Conservation (phyloP, 2,113 vertebrate genomes). For the Lampris incognitus region DNA sequence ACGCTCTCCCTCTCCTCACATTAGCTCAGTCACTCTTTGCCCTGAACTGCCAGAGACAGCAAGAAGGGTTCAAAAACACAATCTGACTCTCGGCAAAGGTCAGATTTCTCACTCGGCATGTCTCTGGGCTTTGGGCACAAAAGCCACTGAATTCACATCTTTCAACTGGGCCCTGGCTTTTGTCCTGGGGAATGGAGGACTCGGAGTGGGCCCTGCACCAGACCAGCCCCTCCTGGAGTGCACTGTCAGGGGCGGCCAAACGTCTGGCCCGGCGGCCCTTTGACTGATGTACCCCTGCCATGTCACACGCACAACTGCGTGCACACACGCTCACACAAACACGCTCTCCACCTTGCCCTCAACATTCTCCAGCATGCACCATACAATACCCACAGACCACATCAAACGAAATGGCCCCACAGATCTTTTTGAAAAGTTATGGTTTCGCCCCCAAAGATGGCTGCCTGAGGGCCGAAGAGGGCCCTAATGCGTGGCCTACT, state of each 20-base stretch:
- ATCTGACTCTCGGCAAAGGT: constrained; percentile 75
- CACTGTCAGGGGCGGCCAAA: constrained; percentile 83
- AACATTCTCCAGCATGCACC: constrained; percentile 76
- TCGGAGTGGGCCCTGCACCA: constrained; percentile 80
- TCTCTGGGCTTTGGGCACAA: constrained; percentile 76
- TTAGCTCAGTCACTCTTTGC: constrained; percentile 70
- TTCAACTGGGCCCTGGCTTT: constrained; percentile 82
- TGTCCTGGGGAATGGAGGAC: constrained; percentile 79
- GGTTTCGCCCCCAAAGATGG: constrained; percentile 74
- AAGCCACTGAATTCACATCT: constrained; percentile 86
- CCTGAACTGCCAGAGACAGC: constrained; percentile 73
- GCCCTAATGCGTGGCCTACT: constrained; percentile 57
- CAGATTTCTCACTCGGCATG: constrained; percentile 80
- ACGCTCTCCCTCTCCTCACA: constrained; percentile 46
- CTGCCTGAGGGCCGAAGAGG: constrained; percentile 64
- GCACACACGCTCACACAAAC: constrained; percentile 63
- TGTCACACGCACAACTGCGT: constrained; percentile 74
- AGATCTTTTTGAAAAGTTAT: constrained; percentile 78
- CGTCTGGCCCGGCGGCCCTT: constrained; percentile 83
- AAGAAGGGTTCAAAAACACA: constrained; percentile 85
- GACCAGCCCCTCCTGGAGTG: constrained; percentile 84
- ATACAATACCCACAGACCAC: constrained; percentile 79
- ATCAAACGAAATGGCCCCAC: constrained; percentile 82
- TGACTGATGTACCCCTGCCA: constrained; percentile 85
- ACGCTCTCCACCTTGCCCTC: constrained; percentile 76